These are phyloP conservation scores for Drosophila funebris DNA, from an alignment of 1,140 invertebrate species.

Conservation along the genomic window DNA sequence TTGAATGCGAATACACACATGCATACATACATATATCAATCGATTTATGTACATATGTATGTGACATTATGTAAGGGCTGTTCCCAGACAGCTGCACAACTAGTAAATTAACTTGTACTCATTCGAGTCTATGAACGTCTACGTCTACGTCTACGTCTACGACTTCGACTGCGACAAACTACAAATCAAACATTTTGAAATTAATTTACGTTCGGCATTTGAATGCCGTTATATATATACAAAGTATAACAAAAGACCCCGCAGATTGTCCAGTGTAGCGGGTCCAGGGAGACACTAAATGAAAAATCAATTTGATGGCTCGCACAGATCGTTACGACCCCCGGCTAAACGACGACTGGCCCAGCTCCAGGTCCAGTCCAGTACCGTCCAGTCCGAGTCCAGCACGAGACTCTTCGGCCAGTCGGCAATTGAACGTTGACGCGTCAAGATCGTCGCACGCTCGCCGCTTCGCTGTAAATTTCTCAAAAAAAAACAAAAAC, in stretches of 20 bases:
- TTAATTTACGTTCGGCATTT: conserved; percentile 52
- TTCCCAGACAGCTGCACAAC: conserved; percentile 12
- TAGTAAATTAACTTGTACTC: conserved; percentile 49
- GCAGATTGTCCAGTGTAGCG: conserved; percentile 50
- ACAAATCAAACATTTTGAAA: conserved; percentile 66
- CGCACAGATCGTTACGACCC: conserved; percentile 45
- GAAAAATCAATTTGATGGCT: conserved; percentile 76
- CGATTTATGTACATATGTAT: not conserved
- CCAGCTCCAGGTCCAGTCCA: not conserved
- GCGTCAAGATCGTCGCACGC: conserved; percentile 30
- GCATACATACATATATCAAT: no score
- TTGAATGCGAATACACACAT: not conserved
- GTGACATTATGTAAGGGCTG: not conserved
- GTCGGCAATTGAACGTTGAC: conserved; percentile 61
- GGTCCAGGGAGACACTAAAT: conserved; percentile 52
- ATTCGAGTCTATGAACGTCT: not conserved
- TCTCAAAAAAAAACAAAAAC: not conserved
- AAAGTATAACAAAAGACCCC: conserved; percentile 14
- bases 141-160: no score
- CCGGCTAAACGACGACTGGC: conserved; percentile 19
- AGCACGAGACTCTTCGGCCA: conserved; percentile 47
- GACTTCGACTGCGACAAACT: conserved; percentile 15
- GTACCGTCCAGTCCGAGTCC: not conserved
- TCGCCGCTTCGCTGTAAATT: not conserved
- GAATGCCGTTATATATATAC: conserved; percentile 9